Base-by-base conservation (phyloP, 2,113 vertebrate genomes). In the Albula goreensis region DNA sequence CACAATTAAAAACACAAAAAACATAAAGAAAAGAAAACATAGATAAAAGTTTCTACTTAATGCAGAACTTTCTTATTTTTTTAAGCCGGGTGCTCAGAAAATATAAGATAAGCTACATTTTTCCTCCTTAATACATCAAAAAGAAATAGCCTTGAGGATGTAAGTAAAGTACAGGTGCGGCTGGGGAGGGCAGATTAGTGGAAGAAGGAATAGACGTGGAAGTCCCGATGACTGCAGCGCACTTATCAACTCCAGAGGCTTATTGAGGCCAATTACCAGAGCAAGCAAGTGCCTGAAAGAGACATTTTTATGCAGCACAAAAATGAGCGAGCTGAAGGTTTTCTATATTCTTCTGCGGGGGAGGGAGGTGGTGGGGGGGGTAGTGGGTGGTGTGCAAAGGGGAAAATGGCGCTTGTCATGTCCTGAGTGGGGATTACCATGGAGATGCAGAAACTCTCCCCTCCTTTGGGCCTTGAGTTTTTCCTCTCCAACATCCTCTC, bases 1-100 rank as follows among this genome's bases (percentile, higher is more conserved):
- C 91, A 91, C 48, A 89, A 91, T 11, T 31, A 74, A 74, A n/a
- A 74, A 66, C 22, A 3, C 17, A 66, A 19, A 7, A 74, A 74
- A n/a, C 70, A 10, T 31, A 22, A 50, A 53, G 50, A n/a, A 90
- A 90, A 94, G 10, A 19, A 5, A 81, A 92, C 93, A 95, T 94
- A 94, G 93, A 93, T 93, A 93, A 93, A 94, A 93, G 92, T 95
- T 95, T 93, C 86, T 92, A 77, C 91, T 60, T 89, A 93, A 93
- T 94, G 88, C 87, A 89, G 91, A 92, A 93, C 93, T 93, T 90
- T 91, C 90, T 89, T 22, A 84, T 93, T 93, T 90, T 91, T 87
- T 31, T 90, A 93, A 92, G 91, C 89, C 89, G 87, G 91, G 90
- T 81, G 88, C 92, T 94, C 5, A 74, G 22, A 74, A 31, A 25